Base-by-base conservation (phyloP, 2,113 vertebrate genomes). In the Tragelaphus buxtoni region DNA sequence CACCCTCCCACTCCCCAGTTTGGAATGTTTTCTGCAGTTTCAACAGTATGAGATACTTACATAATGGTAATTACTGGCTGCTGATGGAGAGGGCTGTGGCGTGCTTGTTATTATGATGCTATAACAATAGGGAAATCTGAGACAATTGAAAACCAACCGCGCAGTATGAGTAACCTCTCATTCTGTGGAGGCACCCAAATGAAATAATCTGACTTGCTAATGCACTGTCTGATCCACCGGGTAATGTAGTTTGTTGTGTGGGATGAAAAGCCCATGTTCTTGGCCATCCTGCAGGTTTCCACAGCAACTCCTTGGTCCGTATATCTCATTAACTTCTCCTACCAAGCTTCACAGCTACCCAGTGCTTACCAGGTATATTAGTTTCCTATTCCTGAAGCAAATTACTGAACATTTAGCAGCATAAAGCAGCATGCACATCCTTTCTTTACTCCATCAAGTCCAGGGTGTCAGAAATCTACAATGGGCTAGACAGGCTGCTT, bases 111-210 rank as follows among this genome's bases (percentile, higher is more conserved):
- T 55, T 53, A 65, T 12, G 87, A 87, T 74, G 91, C 87, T 81
- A 0, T 5, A 76, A 95, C 97, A 97, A 97, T 20, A 77, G 97
- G 81, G 94, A 89, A 84, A 93, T 96, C 61, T 17, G 87, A 90
- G 89, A 96, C 87, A 80, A 92, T 11, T 42, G 76, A 76, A 95
- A 95, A 84, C 58, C 97, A 88, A 7, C 30, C 2, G 17, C 26
- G 87, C 87, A 61, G 90, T 26, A 2, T 79, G 86, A 90, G 83
- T 42, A 77, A 86, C 42, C 93, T 51, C 91, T 92, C 82, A 5
- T 89, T 97, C 84, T 63, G 51, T 13, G 55, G 69, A 85, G 39
- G 94, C 91, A 65, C 35, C 76, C 88, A 45, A 42, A 88, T 79
- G 89, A 96, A 96, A 94, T 76, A 60, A 95, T 30, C 88, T 9